phyloP scores from a whole-genome alignment of 2,888 invertebrate genomes.

The Leptinotarsa peninsularis region DNA sequence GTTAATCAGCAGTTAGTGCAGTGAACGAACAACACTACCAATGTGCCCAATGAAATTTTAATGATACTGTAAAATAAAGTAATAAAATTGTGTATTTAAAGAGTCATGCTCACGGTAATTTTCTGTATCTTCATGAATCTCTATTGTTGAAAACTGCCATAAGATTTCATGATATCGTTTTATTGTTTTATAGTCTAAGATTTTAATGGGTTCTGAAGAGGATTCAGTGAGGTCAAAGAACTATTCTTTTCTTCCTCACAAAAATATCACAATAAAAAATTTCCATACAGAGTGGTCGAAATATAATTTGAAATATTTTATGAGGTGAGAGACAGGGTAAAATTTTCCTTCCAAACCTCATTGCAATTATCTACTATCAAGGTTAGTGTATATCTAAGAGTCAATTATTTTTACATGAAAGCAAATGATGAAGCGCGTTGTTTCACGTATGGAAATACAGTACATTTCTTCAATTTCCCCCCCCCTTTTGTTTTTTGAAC shows the following conservation, averaged over 20 bases:
- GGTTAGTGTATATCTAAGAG: no score
- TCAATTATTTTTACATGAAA: no score
- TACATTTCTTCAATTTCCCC: no score
- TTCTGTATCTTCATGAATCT: background rate
- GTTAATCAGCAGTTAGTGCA: slow-evolving; percentile 56
- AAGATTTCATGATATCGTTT: background rate
- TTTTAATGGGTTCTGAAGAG: background rate
- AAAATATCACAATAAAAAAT: no score
- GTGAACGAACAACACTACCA: slow-evolving; percentile 39
- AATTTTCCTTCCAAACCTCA: no score
- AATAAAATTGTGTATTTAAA: slow-evolving; percentile 23
- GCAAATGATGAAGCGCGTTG: no score
- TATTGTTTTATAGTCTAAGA: background rate
- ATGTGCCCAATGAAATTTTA: slow-evolving; percentile 41
- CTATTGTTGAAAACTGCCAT: background rate
- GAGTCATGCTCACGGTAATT: slow-evolving; percentile 9
- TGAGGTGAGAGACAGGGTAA: no score
- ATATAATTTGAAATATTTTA: no score
- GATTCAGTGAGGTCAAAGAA: background rate
- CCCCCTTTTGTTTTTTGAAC: no score
- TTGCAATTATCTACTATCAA: no score
- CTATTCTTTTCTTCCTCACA: background rate
- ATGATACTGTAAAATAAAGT: slow-evolving; percentile 45
- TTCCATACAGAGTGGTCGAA: no score
- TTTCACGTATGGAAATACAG: no score